Percentiles rank a stretch among this genome's conserved stretches.
phyloP scores from a whole-genome alignment of 2,888 invertebrate species.

The Mesorhabditis belari region DNA sequence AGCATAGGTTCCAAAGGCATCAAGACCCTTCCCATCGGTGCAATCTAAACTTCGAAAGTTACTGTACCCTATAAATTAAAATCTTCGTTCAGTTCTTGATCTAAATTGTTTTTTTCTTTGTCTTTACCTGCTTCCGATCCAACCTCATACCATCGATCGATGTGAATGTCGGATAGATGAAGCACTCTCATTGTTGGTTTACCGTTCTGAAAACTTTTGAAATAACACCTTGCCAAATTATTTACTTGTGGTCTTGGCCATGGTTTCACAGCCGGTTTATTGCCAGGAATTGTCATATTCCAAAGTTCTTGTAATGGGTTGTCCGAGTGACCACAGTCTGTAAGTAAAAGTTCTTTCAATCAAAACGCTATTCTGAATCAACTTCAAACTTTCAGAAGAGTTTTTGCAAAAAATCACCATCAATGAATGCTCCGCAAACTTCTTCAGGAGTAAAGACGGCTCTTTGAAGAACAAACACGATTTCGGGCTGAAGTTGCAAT shows the following conservation, averaged over 20 bases:
- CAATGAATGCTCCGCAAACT: constrained; percentile 36
- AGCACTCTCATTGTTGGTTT: constrained; percentile 68
- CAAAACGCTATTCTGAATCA: no score
- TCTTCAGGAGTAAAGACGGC: constrained; percentile 33
- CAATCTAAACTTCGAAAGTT: not conserved
- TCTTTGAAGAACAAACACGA: constrained; percentile 29
- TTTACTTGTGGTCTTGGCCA: constrained; percentile 32
- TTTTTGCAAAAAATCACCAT: constrained; percentile 5
- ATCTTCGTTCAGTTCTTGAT: no score
- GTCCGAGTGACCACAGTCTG: constrained; percentile 28
- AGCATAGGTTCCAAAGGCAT: constrained; percentile 1
- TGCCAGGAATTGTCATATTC: constrained; percentile 35
- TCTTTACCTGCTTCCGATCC: constrained; percentile 22
- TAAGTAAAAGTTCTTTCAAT: no score
- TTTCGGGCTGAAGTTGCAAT: constrained; percentile 32
- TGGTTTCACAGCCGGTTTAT: constrained; percentile 37
- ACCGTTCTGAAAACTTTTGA: constrained; percentile 5
- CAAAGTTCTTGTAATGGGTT: constrained; percentile 34
- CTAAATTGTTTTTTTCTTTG: no score
- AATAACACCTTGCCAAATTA: not conserved
- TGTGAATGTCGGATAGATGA: constrained; percentile 89
- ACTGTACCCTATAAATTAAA: no score
- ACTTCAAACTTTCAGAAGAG: no score
- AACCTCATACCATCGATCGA: constrained; percentile 74
- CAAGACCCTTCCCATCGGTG: not conserved